Percentiles rank a stretch among this genome's conserved stretches.
These are phyloP conservation scores for Crotalus viridis DNA, from an alignment of 2,113 vertebrate genomes.

Conservation along the genomic window DNA sequence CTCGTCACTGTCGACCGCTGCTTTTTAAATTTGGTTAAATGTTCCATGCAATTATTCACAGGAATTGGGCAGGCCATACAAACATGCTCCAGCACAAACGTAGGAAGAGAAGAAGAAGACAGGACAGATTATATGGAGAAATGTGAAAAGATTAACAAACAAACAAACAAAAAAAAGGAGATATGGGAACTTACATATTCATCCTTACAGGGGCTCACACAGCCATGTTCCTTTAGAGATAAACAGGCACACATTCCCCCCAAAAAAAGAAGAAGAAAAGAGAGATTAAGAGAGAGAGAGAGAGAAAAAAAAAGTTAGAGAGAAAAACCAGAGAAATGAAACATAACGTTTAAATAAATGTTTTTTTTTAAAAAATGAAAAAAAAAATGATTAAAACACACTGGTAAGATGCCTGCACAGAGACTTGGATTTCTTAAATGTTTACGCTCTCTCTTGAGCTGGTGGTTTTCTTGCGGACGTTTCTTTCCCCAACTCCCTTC, in stretches of 20 bases:
- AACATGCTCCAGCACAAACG: constrained; percentile 12
- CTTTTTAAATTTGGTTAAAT: background rate
- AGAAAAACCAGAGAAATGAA: constrained; percentile 53
- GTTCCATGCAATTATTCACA: constrained; percentile 45
- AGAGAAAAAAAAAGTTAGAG: constrained; percentile 50
- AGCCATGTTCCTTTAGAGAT: constrained; percentile 87
- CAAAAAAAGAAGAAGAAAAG: constrained; percentile 64
- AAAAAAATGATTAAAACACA: background rate
- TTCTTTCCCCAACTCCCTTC: background rate
- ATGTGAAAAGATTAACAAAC: constrained; percentile 16
- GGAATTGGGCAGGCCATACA: background rate
- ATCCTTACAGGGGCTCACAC: constrained; percentile 89
- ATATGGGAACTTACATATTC: constrained; percentile 89
- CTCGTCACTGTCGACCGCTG: background rate
- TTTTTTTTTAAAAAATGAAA: constrained; percentile 15
- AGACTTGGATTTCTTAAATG: background rate
- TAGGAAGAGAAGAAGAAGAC: constrained; percentile 30
- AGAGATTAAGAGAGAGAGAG: constrained; percentile 61
- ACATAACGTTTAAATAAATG: constrained; percentile 19
- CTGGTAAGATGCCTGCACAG: constrained; percentile 17
- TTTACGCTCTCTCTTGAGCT: background rate
- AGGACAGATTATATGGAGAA: constrained; percentile 57
- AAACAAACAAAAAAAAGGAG: constrained; percentile 61
- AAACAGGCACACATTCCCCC: constrained; percentile 73
- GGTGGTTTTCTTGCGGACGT: background rate